Conservation (phyloP, 2,888 invertebrate species). For the Emmelina monodactyla region DNA sequence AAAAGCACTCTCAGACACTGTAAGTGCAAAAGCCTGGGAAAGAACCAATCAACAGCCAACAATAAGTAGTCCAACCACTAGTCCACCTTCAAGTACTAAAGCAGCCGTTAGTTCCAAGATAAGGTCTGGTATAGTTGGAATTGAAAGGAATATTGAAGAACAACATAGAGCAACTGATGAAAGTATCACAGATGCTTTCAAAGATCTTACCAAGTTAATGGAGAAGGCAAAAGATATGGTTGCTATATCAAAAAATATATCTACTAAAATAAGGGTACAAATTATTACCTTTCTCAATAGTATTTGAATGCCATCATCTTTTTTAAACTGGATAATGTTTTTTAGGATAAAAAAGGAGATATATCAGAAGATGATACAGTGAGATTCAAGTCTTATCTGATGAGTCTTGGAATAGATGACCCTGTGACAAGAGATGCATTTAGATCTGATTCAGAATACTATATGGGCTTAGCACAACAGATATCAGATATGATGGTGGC, state of each 20-base stretch:
- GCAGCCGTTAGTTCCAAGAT: conserved; percentile 68
- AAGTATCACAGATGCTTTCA: conserved; percentile 92
- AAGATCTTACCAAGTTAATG: conserved; percentile 95
- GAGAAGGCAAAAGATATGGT: conserved; percentile 98
- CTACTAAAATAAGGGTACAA: conserved; percentile 87
- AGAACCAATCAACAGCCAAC: conserved; percentile 28
- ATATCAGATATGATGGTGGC: conserved; percentile 82
- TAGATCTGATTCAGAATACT: conserved; percentile 86
- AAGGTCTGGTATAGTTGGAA: conserved; percentile 92
- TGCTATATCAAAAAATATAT: conserved; percentile 86
- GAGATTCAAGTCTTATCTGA: conserved; percentile 92
- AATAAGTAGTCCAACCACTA: conserved; percentile 18
- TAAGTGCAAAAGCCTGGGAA: conserved; percentile 73
- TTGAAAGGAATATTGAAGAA: conserved; percentile 90
- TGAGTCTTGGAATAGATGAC: conserved; percentile 97
- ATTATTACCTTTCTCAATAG: too few species aligned
- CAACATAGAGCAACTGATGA: conserved; percentile 91
- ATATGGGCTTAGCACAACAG: conserved; percentile 84
- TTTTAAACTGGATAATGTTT: conserved; percentile 5
- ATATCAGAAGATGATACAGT: conserved; percentile 98
- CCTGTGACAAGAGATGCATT: conserved; percentile 94
- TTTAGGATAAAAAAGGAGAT: conserved; percentile 88
- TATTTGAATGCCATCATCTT: not conserved
- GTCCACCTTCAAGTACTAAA: conserved; percentile 26
- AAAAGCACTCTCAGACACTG: conserved; percentile 68